Evolutionary conservation across 2,888 invertebrate genomes (phyloP), one percentile per base, ranked within the genome.

Genomic region (Oegoconia quadripuncta): DNA sequence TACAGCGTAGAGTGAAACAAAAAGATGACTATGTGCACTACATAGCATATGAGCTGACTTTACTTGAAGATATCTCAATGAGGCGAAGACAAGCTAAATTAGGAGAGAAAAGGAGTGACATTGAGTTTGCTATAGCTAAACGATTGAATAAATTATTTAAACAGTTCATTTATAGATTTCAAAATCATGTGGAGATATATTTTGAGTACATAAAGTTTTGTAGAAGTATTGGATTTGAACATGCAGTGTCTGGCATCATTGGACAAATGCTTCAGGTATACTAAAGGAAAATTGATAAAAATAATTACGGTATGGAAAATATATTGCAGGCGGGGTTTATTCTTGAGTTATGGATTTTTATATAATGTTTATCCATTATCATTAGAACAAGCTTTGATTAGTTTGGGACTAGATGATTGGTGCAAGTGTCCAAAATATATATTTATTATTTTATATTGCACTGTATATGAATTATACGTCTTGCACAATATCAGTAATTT

Each of bases 201-300:
- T 88, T 93, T 56, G 91, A 93, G 28, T 94, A 93, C 59, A 92
- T 96, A 36, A 93, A 93, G 58, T 96, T 95, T 68, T 93, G 93
- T 57, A 92, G 90, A 55, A 89, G 90, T 65, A 91, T 91, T 16
- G 87, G 89, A 5, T 90, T 89, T 52, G 72, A 83, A 15, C 66
- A 81, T 35, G 88, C 90, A 31, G 87, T 90, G 12, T 86, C 90
- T 6, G 80, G 86, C 11, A 88, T 90, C 35, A 88, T 91, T 45
- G 89, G 89, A 44, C 89, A 89, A 64, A 90, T 91, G 89, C 63
- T 91, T 30, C 89, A 90, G 83, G 91, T 91, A 57, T 38, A 15
- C 29, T 23, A 30, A 26, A 74, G 74, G 60, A 55, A 31, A 28
- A 13, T 22, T 27, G 13, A 13, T 27, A 18, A 5, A 18, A 18